A percentile compares a stretch with the other conserved stretches of the same genome.
These are phyloP conservation scores for Margarornis squamiger DNA, from an alignment of 2,797 vertebrate genomes.

Conservation along the genomic window DNA sequence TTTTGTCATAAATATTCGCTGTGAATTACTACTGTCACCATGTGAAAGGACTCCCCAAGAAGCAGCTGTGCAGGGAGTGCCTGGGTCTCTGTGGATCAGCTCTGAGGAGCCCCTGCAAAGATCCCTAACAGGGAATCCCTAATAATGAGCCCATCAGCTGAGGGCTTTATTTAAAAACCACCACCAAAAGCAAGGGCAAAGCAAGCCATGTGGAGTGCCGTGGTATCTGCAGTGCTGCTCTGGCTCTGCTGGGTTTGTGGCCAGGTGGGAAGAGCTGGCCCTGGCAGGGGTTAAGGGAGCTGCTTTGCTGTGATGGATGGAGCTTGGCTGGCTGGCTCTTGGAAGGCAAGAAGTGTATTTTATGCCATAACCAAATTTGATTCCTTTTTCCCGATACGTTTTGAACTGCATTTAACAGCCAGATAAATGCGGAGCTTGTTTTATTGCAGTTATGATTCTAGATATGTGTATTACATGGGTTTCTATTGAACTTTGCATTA, in stretches of 20 bases:
- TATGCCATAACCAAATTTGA: conserved; percentile 66
- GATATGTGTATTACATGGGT: neutral
- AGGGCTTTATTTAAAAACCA: conserved; percentile 25
- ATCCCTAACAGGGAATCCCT: neutral
- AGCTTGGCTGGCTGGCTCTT: conserved; percentile 44
- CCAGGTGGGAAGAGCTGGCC: neutral
- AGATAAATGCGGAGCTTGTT: conserved; percentile 65
- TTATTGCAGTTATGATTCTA: conserved; percentile 42
- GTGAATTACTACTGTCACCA: neutral
- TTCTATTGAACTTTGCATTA: conserved; percentile 49
- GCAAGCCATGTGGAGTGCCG: conserved; percentile 41
- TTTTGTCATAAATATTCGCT: neutral
- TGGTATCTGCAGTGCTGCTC: neutral
- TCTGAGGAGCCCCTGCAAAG: neutral
- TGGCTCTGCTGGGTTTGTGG: neutral
- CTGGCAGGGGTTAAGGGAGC: too few relatives aligned
- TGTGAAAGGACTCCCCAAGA: neutral
- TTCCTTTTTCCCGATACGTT: conserved; percentile 73
- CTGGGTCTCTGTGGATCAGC: neutral
- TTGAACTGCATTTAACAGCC: conserved; percentile 65
- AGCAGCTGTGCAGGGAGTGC: neutral
- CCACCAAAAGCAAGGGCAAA: neutral
- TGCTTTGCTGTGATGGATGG: conserved; percentile 3
- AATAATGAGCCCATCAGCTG: neutral
- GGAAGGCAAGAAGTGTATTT: conserved; percentile 37